phyloP scores from a whole-genome alignment of 1,140 invertebrate genomes.

The Dermatophagoides farinae region DNA sequence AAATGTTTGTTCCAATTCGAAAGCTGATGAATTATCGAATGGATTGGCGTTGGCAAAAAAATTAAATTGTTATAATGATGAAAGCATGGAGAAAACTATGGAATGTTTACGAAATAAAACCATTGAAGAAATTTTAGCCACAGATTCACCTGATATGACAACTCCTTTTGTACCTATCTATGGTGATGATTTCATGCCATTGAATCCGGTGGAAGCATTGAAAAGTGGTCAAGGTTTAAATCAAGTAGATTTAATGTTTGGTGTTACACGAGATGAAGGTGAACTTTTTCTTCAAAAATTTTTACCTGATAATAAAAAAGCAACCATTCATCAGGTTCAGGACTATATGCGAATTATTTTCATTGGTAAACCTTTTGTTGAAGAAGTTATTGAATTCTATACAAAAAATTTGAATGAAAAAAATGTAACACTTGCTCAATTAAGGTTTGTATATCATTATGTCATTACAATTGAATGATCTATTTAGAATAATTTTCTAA shows the following conservation, averaged over 20 bases:
- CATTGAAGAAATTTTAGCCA: neutral
- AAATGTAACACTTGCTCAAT: neutral
- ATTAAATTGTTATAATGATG: neutral
- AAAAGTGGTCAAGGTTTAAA: neutral
- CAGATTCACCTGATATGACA: neutral
- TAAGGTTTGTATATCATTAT: neutral
- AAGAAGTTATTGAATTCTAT: slow-evolving; percentile 2
- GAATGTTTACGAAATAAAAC: neutral
- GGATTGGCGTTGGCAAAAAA: neutral
- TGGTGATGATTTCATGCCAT: neutral
- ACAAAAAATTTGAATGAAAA: neutral
- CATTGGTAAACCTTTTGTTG: neutral
- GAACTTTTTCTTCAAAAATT: neutral
- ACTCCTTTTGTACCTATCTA: neutral
- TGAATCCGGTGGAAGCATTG: neutral
- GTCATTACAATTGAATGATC: too few relatives aligned
- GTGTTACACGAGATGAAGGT: neutral
- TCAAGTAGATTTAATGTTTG: slow-evolving; percentile 3
- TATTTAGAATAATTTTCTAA: neutral
- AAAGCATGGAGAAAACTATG: neutral
- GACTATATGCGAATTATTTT: neutral
- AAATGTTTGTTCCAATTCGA: neutral
- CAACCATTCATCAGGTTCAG: neutral
- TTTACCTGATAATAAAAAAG: neutral
- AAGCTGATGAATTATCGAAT: neutral